Percentiles rank a stretch among this genome's conserved stretches.
Evolutionary conservation across 2,888 invertebrate species (phyloP).

Genomic region (Lydus trimaculatus): DNA sequence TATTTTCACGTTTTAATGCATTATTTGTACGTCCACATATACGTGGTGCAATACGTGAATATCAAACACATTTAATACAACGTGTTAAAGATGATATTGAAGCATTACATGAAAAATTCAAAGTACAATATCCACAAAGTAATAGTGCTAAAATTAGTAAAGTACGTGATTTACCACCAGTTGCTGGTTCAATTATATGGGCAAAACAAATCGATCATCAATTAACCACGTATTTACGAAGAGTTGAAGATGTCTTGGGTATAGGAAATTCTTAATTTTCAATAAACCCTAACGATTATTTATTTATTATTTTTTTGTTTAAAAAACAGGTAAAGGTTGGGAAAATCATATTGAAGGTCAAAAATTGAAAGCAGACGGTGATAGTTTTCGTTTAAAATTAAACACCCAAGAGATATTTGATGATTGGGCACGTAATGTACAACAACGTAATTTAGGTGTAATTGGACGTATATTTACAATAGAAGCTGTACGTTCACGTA

Average conservation of each 20-base stretch:
- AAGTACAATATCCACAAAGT: slow-evolving; percentile 95
- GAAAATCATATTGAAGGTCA: slow-evolving; percentile 99
- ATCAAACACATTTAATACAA: slow-evolving; percentile 98
- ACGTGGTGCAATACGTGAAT: slow-evolving; percentile 97
- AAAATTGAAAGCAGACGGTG: slow-evolving; percentile 95
- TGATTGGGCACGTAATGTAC: slow-evolving; percentile 95
- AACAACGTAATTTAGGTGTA: slow-evolving; percentile 92
- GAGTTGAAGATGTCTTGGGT: slow-evolving; percentile 98
- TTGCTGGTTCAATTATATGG: slow-evolving; percentile 99
- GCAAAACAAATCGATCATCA: slow-evolving; percentile 98
- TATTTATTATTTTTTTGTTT: too few relatives aligned
- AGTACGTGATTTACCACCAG: slow-evolving; percentile 94
- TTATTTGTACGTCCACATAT: slow-evolving; percentile 99
- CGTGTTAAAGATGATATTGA: slow-evolving; percentile 99
- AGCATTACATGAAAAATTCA: slow-evolving; percentile 96
- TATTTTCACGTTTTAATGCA: slow-evolving; percentile 98
- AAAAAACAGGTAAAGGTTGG: slow-evolving; percentile 91
- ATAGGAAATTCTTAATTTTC: slow-evolving; percentile 49
- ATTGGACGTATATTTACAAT: slow-evolving; percentile 95
- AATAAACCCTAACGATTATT: neutral
- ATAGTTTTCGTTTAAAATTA: slow-evolving; percentile 95
- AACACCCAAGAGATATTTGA: slow-evolving; percentile 98
- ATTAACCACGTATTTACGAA: slow-evolving; percentile 91
- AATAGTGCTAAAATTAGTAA: slow-evolving; percentile 92
- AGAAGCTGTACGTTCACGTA: slow-evolving; percentile 80